These are phyloP conservation scores for Perca flavescens DNA, from an alignment of 2,113 vertebrate species.

Conservation along the genomic window DNA sequence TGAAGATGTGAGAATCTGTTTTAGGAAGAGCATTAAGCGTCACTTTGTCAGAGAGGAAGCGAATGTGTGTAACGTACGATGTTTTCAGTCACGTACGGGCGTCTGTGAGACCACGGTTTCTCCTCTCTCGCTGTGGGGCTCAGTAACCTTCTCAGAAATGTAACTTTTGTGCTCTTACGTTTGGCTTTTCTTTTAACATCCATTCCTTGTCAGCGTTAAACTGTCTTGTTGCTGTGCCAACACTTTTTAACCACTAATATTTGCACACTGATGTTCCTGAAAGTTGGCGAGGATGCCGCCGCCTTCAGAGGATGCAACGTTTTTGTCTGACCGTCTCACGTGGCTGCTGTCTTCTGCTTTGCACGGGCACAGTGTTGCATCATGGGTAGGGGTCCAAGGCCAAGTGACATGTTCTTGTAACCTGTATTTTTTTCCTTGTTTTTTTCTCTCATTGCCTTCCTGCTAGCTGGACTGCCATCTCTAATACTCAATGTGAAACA, in stretches of 20 bases:
- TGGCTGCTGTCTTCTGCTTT: constrained; percentile 11
- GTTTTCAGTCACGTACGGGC: background rate
- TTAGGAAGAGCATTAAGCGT: background rate
- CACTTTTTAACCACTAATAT: constrained; percentile 45
- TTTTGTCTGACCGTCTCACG: background rate
- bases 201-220: background rate
- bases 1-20: background rate
- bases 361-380: constrained; percentile 45
- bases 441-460: constrained; percentile 89
- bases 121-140: background rate
- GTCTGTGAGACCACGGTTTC: background rate
- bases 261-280: constrained; percentile 1
- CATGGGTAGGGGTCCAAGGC: constrained; percentile 8
- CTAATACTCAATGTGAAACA: constrained; percentile 92
- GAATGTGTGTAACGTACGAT: background rate
- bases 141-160: constrained; percentile 25
- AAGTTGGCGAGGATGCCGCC: background rate
- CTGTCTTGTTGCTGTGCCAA: background rate
- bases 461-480: constrained; percentile 97
- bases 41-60: background rate
- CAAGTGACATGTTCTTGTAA: constrained; percentile 46
- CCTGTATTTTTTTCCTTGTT: constrained; percentile 69
- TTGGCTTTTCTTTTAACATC: constrained; percentile 19
- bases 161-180: background rate
- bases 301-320: constrained; percentile 7